phyloP scores from a whole-genome alignment of 2,113 vertebrate species.

The Orcinus orca region DNA sequence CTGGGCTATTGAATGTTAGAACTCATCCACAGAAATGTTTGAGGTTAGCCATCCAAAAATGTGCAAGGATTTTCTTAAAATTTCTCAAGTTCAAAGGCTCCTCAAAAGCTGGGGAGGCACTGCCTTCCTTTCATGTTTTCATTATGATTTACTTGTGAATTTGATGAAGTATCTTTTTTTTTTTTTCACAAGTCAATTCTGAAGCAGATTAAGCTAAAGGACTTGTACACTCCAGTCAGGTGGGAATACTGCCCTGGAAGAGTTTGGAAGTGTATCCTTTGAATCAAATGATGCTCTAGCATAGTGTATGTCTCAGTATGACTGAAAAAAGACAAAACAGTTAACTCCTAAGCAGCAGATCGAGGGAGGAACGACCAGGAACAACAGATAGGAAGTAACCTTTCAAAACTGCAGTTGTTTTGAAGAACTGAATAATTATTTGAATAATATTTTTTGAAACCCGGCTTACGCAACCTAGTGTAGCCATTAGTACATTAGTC shows the following conservation, averaged over 20 bases:
- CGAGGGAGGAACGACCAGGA: neutral
- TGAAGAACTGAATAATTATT: neutral
- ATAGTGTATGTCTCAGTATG: neutral
- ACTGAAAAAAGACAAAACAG: neutral
- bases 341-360: neutral
- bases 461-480: neutral
- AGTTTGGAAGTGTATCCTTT: neutral
- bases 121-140: neutral
- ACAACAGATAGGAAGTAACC: neutral
- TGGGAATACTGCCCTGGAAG: neutral
- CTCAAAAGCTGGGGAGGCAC: neutral
- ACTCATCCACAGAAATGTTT: neutral
- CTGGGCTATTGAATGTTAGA: neutral
- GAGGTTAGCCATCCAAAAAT: neutral
- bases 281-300: neutral
- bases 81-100: neutral
- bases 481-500: neutral
- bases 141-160: neutral
- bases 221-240: rapidly evolving
- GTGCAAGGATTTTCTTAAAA: neutral
- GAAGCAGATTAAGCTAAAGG: neutral
- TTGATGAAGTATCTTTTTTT: neutral
- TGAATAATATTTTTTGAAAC: neutral
- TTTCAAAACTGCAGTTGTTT: neutral
- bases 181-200: neutral